A percentile compares a stretch with the other conserved stretches of the same genome.
Evolutionary conservation across 1,140 invertebrate genomes (phyloP).

Genomic region (Euwallacea similis): DNA sequence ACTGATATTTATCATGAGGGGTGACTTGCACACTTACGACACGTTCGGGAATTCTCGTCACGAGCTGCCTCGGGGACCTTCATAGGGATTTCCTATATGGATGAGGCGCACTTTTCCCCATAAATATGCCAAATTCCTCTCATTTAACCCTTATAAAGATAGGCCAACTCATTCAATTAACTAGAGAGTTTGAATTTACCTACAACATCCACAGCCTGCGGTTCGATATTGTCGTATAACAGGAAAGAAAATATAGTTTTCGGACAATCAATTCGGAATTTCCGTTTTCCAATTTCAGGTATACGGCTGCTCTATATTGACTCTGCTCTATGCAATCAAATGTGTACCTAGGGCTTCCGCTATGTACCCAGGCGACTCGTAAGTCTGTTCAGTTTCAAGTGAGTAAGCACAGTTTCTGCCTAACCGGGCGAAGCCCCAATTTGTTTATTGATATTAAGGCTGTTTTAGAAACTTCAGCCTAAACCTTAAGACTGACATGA

Average conservation of each 20-base stretch:
- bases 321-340: conserved; percentile 27
- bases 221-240: conserved; percentile 17
- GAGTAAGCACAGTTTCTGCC: neutral
- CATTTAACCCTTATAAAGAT: too few species aligned
- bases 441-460: too few species aligned
- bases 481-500: too few species aligned
- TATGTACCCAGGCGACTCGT: neutral
- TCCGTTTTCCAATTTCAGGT: conserved; percentile 32
- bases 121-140: too few species aligned
- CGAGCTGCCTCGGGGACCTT: neutral
- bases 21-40: conserved; percentile 28
- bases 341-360: conserved; percentile 18
- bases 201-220: too few species aligned
- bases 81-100: conserved; percentile 4
- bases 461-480: too few species aligned
- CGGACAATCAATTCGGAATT: conserved; percentile 31
- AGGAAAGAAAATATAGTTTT: conserved; percentile 21
- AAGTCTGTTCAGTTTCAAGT: conserved; percentile 3
- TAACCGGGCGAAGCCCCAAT: too few species aligned
- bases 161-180: too few species aligned
- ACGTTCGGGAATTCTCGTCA: conserved; percentile 22
- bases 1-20: conserved; percentile 27
- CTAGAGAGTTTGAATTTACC: too few species aligned
- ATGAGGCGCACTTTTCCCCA: neutral
- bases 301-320: conserved; percentile 28